Base-by-base conservation (phyloP, 2,888 invertebrate genomes). In the Spatulosminthurus flaviceps region DNA sequence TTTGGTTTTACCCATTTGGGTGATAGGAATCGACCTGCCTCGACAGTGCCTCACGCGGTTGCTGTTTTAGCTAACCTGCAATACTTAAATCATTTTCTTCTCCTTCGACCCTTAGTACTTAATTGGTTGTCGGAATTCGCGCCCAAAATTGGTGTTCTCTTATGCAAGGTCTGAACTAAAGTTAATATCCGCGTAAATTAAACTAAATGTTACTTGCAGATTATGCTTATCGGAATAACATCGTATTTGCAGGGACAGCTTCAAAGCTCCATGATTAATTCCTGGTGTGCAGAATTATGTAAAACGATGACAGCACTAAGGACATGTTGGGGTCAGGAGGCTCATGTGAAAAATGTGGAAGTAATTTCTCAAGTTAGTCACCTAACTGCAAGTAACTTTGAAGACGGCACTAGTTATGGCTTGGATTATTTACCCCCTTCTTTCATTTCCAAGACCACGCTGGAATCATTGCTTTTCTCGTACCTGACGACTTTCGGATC, bases 201-300 rank as follows among this genome's bases (percentile, higher is more conserved):
- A 28, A 1, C 21, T 69, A 24, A 66, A 66, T 24, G 19, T 7
- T 69, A n/a, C 28, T 16, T 28, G 21, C 4, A 24, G 22, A 66
- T 28, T 7, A 28, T n/a, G 0, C 19, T 29, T 34, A 34, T 34
- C 34, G 9, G 34, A n/a, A n/a, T n/a, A n/a, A n/a, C n/a, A n/a
- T n/a, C n/a, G n/a, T n/a, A n/a, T n/a, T n/a, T n/a, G 9, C 60
- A 85, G 84, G 81, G 84, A 61, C 83, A 83, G 72, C 76, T 85
- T 11, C 83, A 85, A 42, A 83, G 82, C 69, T 85, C 85, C 4
- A 83, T 84, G 83, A 84, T 85, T 28, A 85, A 85, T 78, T 85
- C 85, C 4, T 85, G 85, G 85, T 84, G 84, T 78, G 85, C 85
- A 0, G 85, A 85, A 66, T 76, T 85, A 1, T 85, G 85, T 51